These are phyloP conservation scores for Chromobotia macracanthus DNA, from an alignment of 2,797 vertebrate species.

Conservation along the genomic window DNA sequence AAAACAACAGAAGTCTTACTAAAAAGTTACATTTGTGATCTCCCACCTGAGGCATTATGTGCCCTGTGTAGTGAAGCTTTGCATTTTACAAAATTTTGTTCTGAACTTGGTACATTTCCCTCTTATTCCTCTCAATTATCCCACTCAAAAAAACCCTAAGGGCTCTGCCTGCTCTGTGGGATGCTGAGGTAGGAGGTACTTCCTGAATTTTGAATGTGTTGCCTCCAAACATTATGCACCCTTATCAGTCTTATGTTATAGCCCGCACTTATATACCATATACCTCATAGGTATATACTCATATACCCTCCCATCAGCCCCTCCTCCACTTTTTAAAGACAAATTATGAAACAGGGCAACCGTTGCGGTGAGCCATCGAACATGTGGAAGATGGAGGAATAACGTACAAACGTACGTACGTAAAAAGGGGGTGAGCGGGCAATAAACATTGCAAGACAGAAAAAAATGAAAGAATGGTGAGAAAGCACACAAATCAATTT, in stretches of 20 bases:
- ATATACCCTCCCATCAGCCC: conserved; percentile 7
- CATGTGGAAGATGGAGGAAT: conserved; percentile 4
- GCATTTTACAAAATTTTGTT: conserved; percentile 25
- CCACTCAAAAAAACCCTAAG: conserved; percentile 22
- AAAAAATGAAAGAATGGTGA: too few species aligned
- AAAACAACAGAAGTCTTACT: not conserved
- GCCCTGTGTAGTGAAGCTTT: conserved; percentile 21
- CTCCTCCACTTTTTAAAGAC: not conserved
- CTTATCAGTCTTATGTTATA: conserved; percentile 21
- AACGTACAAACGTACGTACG: not conserved
- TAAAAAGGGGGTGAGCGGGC: not conserved
- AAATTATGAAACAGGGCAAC: conserved; percentile 24
- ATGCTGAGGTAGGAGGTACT: conserved; percentile 24
- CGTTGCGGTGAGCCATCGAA: not conserved
- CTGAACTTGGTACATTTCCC: not conserved
- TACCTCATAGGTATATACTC: too few species aligned
- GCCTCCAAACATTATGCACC: conserved; percentile 36
- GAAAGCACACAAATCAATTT: too few species aligned
- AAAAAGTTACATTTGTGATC: too few species aligned
- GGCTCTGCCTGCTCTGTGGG: conserved; percentile 8
- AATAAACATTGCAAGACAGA: conserved; percentile 6
- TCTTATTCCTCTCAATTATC: not conserved
- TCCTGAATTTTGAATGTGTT: conserved; percentile 46
- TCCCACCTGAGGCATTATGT: too few species aligned
- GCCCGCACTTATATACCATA: not conserved